A percentile compares a stretch with the other conserved stretches of the same genome.
These are phyloP conservation scores for Hyposoter dolosus DNA, from an alignment of 2,888 invertebrate genomes.

Conservation along the genomic window DNA sequence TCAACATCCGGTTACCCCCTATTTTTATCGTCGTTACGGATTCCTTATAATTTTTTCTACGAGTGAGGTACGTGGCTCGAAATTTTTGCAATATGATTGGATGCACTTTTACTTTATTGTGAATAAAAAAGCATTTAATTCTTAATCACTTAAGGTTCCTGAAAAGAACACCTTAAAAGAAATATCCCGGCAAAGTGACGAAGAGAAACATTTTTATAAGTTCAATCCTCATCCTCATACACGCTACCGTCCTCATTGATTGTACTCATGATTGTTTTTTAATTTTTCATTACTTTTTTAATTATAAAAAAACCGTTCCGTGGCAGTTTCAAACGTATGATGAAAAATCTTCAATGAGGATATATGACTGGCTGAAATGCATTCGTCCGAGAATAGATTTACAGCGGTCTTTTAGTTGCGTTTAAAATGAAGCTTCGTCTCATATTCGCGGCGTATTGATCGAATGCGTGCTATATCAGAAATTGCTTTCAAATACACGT, in stretches of 20 bases:
- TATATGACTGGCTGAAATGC: conserved; percentile 37
- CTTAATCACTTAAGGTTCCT: too few relatives aligned
- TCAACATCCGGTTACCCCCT: too few relatives aligned
- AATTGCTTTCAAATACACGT: conserved; percentile 34
- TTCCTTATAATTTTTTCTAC: too few relatives aligned
- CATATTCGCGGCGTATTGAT: conserved; percentile 41
- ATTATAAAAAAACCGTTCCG: not conserved
- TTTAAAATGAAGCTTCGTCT: conserved; percentile 14
- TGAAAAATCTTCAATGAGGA: conserved; percentile 25
- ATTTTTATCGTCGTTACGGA: too few relatives aligned
- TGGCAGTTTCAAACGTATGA: not conserved
- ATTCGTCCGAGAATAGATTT: conserved; percentile 44
- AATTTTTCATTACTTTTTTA: not conserved
- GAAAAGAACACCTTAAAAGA: too few relatives aligned
- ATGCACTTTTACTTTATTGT: too few relatives aligned
- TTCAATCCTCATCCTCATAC: not conserved
- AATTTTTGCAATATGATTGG: too few relatives aligned
- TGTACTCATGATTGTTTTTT: not conserved
- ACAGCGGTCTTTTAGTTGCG: conserved; percentile 34
- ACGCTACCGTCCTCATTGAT: not conserved
- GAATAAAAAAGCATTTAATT: too few relatives aligned
- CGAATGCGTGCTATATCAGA: conserved; percentile 31
- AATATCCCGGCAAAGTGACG: not conserved
- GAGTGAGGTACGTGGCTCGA: too few relatives aligned
- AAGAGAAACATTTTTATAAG: not conserved